These are phyloP conservation scores for Erpetoichthys calabaricus DNA, from an alignment of 2,797 vertebrate genomes.

Conservation along the genomic window DNA sequence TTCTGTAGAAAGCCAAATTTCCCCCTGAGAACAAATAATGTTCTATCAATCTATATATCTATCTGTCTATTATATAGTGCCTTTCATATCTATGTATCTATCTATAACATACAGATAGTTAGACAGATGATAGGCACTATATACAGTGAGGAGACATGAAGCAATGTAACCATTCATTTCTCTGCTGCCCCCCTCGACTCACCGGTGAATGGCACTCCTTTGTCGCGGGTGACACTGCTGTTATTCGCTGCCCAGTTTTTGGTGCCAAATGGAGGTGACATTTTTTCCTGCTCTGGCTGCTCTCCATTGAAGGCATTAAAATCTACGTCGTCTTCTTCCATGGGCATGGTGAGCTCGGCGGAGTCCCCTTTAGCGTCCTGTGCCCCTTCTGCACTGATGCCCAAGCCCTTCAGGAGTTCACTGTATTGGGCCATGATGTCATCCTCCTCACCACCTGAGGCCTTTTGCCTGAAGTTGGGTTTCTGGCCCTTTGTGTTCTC, in stretches of 20 bases:
- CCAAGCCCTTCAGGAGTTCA: constrained; percentile 73
- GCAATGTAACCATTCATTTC: too few relatives aligned
- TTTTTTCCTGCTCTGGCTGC: constrained; percentile 58
- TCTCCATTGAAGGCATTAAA: constrained; percentile 65
- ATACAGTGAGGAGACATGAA: too few relatives aligned
- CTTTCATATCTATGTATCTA: too few relatives aligned
- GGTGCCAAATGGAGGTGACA: constrained; percentile 49
- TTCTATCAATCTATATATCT: too few relatives aligned
- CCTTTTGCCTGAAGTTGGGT: constrained; percentile 26
- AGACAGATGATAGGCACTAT: too few relatives aligned
- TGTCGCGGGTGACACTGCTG: constrained; percentile 28
- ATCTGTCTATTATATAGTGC: too few relatives aligned
- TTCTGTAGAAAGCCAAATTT: too few relatives aligned
- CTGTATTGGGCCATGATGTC: constrained; percentile 77
- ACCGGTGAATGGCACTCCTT: constrained; percentile 81
- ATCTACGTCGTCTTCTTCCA: constrained; percentile 54
- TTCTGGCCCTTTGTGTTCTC: constrained; percentile 1
- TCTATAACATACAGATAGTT: too few relatives aligned
- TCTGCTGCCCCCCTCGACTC: constrained; percentile 2
- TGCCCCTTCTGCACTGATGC: constrained; percentile 34
- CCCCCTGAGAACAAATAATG: too few relatives aligned
- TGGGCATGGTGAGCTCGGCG: constrained; percentile 28
- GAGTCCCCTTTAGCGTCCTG: constrained; percentile 30
- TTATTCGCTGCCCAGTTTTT: constrained; percentile 31
- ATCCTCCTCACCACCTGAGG: constrained; percentile 33